Evolutionary conservation across 53 echinoderm and acorn worm species (phyloP).

Genomic region (Patiria pectinifera): DNA sequence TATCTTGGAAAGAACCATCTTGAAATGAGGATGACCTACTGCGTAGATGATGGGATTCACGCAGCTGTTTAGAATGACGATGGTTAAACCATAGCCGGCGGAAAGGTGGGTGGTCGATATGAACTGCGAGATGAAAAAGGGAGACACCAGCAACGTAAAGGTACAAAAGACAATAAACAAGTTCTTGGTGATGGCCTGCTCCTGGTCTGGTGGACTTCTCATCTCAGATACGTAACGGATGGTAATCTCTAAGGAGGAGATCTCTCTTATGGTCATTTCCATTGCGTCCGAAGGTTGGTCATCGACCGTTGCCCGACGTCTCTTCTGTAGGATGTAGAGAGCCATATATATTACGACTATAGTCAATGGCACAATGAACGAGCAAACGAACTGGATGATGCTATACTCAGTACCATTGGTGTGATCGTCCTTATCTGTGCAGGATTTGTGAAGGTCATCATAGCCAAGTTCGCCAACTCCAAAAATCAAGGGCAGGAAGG

Average conservation of each 20-base stretch:
- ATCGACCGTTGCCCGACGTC: not conserved
- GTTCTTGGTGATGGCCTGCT: slow-evolving; percentile 53
- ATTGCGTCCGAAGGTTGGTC: not conserved
- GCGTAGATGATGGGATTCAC: slow-evolving; percentile 61
- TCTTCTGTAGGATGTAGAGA: slow-evolving; percentile 24
- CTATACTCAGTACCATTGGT: not conserved
- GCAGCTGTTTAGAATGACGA: slow-evolving; percentile 24
- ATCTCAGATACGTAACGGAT: not conserved
- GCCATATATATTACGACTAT: slow-evolving; percentile 18
- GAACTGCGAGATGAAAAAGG: slow-evolving; percentile 27
- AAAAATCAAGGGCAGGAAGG: slow-evolving; percentile 6
- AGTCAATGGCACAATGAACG: slow-evolving; percentile 5
- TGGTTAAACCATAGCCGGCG: slow-evolving; percentile 18
- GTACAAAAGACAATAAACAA: slow-evolving; percentile 37
- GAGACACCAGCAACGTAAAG: slow-evolving; percentile 19
- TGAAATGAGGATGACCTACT: slow-evolving; percentile 50
- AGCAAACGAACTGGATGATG: not conserved
- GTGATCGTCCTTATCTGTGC: slow-evolving; percentile 30
- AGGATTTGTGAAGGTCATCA: slow-evolving; percentile 4
- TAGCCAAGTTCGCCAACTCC: slow-evolving; percentile 7
- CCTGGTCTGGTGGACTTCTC: slow-evolving; percentile 2
- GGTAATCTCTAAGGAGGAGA: not conserved
- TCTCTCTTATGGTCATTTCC: not conserved
- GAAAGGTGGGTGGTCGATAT: not conserved
- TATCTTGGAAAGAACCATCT: slow-evolving; percentile 42